Base-by-base conservation (phyloP, 2,113 vertebrate species). In the Clarias gariepinus region DNA sequence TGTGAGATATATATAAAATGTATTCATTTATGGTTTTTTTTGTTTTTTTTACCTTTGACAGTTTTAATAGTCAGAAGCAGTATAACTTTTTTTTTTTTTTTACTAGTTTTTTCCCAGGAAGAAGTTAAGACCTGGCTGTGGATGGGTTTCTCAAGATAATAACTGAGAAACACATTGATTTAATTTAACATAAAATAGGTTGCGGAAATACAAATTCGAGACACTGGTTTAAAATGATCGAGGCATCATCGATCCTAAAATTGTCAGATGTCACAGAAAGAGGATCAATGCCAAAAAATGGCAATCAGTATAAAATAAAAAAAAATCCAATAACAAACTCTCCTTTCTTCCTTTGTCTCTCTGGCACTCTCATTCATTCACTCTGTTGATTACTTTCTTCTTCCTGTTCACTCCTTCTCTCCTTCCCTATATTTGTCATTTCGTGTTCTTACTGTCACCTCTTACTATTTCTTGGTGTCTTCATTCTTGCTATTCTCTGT, bases 391-490 rank as follows among this genome's bases (percentile, higher is more conserved):
- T 52, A 60, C 69, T 69, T 60, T 81, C n/a, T 68, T 47, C 58
- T 16, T 66, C 11, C 74, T 60, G 47, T 47, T 88, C 33, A 61
- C 53, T 73, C 57, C 81, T 2, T 86, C 41, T 73, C 3, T 84
- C 60, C 82, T 0, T 81, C 76, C 85, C 0, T 84, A 64, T 80
- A 0, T 79, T 19, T 55, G 57, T 66, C 28, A 58, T 11, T 1
- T 87, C 81, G 11, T 6, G 61, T 73, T 74, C 16, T 64, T 74
- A n/a, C 78, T 71, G 18, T 36, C 12, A 4, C 23, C 2, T 41
- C 60, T 47, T 61, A 6, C 82, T 85, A 9, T 81, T 12, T 73
- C 61, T 81, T 36, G 84, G 28, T 71, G 28, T 81, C 33, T 64
- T 63, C 41, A 79, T 57, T 57, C 33, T 19, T 36, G 23, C 86